These are phyloP conservation scores for Ciconia nigra DNA, from an alignment of 2,797 vertebrate genomes.

Conservation along the genomic window DNA sequence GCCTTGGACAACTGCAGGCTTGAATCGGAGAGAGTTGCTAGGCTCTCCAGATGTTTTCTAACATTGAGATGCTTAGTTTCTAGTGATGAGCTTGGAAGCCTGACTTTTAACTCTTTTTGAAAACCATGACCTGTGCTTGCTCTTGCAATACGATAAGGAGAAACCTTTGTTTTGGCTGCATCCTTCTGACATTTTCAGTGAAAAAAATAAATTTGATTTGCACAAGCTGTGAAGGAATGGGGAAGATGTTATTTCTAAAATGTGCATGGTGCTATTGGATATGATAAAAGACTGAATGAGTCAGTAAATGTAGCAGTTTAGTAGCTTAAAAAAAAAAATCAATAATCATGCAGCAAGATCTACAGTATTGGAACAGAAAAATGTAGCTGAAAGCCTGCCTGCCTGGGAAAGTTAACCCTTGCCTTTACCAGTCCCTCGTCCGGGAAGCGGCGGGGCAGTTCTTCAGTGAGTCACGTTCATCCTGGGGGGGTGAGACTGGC, in stretches of 20 bases:
- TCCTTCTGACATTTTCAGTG: constrained; percentile 61
- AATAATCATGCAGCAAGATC: neutral
- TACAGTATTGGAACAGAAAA: neutral
- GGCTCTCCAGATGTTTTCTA: neutral
- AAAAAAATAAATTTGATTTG: constrained; percentile 71
- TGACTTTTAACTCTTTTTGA: neutral
- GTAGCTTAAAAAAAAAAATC: constrained; percentile 47
- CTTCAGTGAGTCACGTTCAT: neutral
- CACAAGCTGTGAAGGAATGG: constrained; percentile 58
- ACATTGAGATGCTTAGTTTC: neutral
- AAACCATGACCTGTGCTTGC: neutral
- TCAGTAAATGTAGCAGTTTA: constrained; percentile 60
- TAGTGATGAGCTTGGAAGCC: neutral
- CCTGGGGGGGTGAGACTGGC: fast-evolving
- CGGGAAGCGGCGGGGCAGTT: fast-evolving
- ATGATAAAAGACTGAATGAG: constrained; percentile 67
- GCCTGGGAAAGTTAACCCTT: neutral
- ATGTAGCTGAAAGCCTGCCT: neutral
- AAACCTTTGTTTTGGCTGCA: neutral
- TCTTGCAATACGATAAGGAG: neutral
- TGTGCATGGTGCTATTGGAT: constrained; percentile 42
- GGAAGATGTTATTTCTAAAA: constrained; percentile 63
- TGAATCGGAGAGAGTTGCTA: neutral
- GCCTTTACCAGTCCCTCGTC: neutral
- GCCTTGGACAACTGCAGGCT: neutral